Percentiles rank a stretch among this genome's conserved stretches.
Conservation (phyloP, 2,888 invertebrate species). For the Arrhopalites spinosus region DNA sequence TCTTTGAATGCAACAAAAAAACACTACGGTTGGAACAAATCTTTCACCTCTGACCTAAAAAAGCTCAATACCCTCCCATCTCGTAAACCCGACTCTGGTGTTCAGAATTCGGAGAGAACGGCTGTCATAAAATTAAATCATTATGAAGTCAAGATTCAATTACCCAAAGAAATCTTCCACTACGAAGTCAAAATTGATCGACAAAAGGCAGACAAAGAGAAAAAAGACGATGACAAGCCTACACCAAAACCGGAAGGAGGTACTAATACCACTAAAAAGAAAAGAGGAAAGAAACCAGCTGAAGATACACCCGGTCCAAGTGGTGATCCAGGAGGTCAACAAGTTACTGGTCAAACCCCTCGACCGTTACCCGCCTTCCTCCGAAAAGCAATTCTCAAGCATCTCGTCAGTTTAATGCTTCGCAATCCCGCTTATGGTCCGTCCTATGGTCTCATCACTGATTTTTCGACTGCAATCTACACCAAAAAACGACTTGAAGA, state of each 20-base stretch:
- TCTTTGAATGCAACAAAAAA: background rate
- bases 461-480: slow-evolving; percentile 35
- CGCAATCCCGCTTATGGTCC: background rate
- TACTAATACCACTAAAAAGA: background rate
- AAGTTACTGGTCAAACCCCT: too few relatives aligned
- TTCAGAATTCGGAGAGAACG: background rate
- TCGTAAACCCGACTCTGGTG: background rate
- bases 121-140: slow-evolving; percentile 16
- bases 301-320: background rate
- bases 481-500: slow-evolving; percentile 23
- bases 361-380: slow-evolving; percentile 18
- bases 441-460: slow-evolving; percentile 28
- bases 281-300: background rate
- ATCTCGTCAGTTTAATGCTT: background rate
- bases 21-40: background rate
- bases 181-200: slow-evolving; percentile 22
- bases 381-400: slow-evolving; percentile 10
- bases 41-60: too few relatives aligned
- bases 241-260: background rate
- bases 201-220: too few relatives aligned
- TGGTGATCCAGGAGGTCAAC: background rate
- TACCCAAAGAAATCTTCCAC: slow-evolving; percentile 21
- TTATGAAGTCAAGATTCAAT: slow-evolving; percentile 21
- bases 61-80: slow-evolving; percentile 3
- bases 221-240: too few relatives aligned